Percentiles rank a stretch among this genome's conserved stretches.
These are phyloP conservation scores for Acrocyrtus sp. DNA, from an alignment of 2,888 invertebrate species.

Conservation along the genomic window DNA sequence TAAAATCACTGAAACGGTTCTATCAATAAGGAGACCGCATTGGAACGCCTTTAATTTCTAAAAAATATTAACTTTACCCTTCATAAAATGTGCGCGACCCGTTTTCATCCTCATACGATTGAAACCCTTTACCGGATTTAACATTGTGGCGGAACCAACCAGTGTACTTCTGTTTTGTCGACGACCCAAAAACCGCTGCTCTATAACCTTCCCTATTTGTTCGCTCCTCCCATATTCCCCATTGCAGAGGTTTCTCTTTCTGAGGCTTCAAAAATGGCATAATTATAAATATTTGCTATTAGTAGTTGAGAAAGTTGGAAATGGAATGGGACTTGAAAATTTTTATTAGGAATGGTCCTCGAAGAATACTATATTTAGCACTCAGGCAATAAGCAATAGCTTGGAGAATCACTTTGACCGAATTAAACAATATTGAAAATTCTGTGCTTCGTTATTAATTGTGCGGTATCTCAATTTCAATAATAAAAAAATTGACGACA, in stretches of 20 bases:
- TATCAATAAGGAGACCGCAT: too few relatives aligned
- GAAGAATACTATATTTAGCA: neutral
- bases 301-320: neutral
- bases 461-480: too few relatives aligned
- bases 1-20: too few relatives aligned
- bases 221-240: conserved; percentile 37
- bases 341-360: neutral
- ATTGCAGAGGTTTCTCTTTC: conserved; percentile 30
- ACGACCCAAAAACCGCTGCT: conserved; percentile 53
- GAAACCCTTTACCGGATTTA: conserved; percentile 59
- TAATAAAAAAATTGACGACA: too few relatives aligned
- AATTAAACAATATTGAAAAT: neutral
- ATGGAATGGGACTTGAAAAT: neutral
- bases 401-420: neutral
- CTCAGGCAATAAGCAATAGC: neutral
- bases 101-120: conserved; percentile 67
- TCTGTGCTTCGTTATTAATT: too few relatives aligned
- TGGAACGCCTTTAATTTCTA: too few relatives aligned
- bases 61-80: too few relatives aligned
- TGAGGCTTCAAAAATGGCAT: conserved; percentile 56
- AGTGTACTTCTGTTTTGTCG: conserved; percentile 56
- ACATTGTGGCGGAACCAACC: conserved; percentile 59
- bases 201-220: conserved; percentile 59
- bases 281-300: neutral
- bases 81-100: conserved; percentile 70